Percentiles rank a stretch among this genome's conserved stretches.
Evolutionary conservation across 2,113 vertebrate species (phyloP).

Genomic region (Neodon shergylaensis): DNA sequence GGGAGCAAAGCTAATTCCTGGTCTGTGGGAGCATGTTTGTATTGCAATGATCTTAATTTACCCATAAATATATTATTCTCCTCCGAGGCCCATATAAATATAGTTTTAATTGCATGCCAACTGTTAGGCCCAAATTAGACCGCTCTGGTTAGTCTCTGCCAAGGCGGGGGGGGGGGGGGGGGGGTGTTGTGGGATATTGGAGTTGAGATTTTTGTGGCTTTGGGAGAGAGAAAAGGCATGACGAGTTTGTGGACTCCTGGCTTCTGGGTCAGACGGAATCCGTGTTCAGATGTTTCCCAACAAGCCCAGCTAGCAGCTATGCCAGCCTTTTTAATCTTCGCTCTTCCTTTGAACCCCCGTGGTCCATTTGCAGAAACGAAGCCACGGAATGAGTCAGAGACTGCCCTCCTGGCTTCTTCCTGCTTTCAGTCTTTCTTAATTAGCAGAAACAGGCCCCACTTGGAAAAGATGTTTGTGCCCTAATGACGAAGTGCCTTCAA

Average conservation of each 20-base stretch:
- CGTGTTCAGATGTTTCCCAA: background rate
- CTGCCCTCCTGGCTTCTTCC: slow-evolving; percentile 22
- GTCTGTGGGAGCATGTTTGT: slow-evolving; percentile 71
- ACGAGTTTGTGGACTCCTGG: slow-evolving; percentile 25
- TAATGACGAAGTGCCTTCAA: slow-evolving; percentile 62
- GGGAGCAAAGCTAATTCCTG: slow-evolving; percentile 52
- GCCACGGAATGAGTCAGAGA: slow-evolving; percentile 32
- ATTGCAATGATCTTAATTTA: slow-evolving; percentile 72
- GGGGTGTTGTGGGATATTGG: slow-evolving; percentile 56
- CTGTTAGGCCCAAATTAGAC: slow-evolving; percentile 79
- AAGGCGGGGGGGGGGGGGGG: slow-evolving; percentile 10
- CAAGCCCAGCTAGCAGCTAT: background rate
- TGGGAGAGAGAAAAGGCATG: slow-evolving; percentile 8
- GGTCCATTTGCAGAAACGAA: slow-evolving; percentile 20
- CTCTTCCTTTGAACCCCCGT: background rate
- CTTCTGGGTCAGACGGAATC: slow-evolving; percentile 64
- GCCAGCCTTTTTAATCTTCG: background rate
- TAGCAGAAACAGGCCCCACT: slow-evolving; percentile 62
- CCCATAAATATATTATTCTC: slow-evolving; percentile 75
- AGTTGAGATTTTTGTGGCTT: slow-evolving; percentile 57
- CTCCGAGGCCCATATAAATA: slow-evolving; percentile 70
- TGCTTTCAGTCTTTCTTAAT: slow-evolving; percentile 32
- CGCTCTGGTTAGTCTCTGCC: slow-evolving; percentile 60
- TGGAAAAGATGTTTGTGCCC: slow-evolving; percentile 49
- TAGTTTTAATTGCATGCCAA: slow-evolving; percentile 76